Percentiles rank a stretch among this genome's conserved stretches.
These are phyloP conservation scores for Sisor rabdophorus DNA, from an alignment of 2,113 vertebrate genomes.

Conservation along the genomic window DNA sequence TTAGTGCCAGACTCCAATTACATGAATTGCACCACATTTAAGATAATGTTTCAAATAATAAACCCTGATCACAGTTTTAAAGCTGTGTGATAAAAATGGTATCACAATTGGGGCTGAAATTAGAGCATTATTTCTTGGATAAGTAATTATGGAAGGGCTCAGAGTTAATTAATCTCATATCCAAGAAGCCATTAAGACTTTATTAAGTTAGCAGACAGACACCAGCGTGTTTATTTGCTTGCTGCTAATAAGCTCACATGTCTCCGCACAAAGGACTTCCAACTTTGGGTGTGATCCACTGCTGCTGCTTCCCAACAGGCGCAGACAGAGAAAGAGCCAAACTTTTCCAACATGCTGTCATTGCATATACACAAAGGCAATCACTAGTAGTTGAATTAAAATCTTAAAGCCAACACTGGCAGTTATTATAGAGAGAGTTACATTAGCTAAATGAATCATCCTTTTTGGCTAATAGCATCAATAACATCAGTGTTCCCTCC, in stretches of 20 bases:
- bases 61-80: constrained; percentile 24
- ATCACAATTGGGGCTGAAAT: constrained; percentile 36
- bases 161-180: constrained; percentile 54
- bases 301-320: constrained; percentile 42
- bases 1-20: background rate
- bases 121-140: constrained; percentile 42
- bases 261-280: constrained; percentile 52
- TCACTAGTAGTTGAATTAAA: background rate
- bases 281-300: constrained; percentile 45
- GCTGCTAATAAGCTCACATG: constrained; percentile 61
- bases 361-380: constrained; percentile 3
- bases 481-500: constrained; percentile 82
- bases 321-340: background rate
- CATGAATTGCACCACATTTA: constrained; percentile 8
- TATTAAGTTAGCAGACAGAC: constrained; percentile 54
- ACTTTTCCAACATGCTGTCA: background rate
- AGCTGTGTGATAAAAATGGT: constrained; percentile 11
- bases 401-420: constrained; percentile 80
- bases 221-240: constrained; percentile 61
- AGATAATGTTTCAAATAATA: constrained; percentile 23
- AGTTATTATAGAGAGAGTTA: constrained; percentile 89
- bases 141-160: constrained; percentile 47
- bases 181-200: constrained; percentile 49
- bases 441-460: constrained; percentile 98
- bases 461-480: constrained; percentile 94